A percentile compares a stretch with the other conserved stretches of the same genome.
Evolutionary conservation across 2,113 vertebrate species (phyloP).

Genomic region (Eptesicus fuscus): DNA sequence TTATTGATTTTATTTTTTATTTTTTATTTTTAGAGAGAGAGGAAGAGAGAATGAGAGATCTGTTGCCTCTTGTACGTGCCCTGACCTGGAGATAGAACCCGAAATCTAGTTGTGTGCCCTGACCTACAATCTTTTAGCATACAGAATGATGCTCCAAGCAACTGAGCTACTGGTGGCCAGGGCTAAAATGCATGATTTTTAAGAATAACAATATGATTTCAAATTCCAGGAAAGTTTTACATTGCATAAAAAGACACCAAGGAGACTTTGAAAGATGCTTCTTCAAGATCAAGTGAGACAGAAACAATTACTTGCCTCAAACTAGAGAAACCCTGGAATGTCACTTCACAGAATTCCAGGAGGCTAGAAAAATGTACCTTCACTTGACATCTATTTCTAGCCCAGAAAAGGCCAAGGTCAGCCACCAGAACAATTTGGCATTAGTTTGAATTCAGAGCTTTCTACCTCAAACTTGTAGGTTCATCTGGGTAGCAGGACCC

Average conservation of each 20-base stretch:
- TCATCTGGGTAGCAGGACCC: not conserved
- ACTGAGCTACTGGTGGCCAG: not conserved
- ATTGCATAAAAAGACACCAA: not conserved
- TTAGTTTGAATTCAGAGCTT: not conserved
- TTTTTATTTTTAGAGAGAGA: too few species aligned
- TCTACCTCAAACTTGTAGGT: not conserved
- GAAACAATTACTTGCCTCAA: not conserved
- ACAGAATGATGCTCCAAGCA: not conserved
- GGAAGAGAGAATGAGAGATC: not conserved
- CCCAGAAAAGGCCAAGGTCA: not conserved
- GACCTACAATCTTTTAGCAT: not conserved
- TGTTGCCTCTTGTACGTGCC: not conserved
- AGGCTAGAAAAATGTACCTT: not conserved
- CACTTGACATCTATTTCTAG: not conserved
- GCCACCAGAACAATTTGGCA: not conserved
- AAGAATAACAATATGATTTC: not conserved
- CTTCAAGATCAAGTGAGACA: not conserved
- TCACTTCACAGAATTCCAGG: not conserved
- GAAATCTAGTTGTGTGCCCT: not conserved
- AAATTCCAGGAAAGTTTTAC: not conserved
- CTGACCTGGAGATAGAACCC: not conserved
- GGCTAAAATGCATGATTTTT: not conserved
- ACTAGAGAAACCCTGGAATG: not conserved
- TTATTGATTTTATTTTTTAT: not conserved
- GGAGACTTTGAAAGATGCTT: not conserved